Conservation (phyloP, 2,888 invertebrate species). For the Xylophagus ater region DNA sequence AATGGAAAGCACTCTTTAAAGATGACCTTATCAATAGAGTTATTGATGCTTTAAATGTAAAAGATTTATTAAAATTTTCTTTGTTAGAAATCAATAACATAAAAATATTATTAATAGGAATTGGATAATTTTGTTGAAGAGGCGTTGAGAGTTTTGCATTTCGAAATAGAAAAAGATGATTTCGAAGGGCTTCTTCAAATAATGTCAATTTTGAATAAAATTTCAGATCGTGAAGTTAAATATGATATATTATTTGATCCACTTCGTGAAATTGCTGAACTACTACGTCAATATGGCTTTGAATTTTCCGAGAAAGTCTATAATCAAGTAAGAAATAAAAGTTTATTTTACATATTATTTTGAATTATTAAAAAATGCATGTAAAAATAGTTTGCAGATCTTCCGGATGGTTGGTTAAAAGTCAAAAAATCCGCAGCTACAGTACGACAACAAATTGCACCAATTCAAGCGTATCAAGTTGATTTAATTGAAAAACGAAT, state of each 20-base stretch:
- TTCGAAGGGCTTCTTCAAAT: conserved; percentile 72
- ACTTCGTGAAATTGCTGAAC: conserved; percentile 70
- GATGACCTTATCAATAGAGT: conserved; percentile 75
- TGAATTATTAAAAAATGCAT: not conserved
- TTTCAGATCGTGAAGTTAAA: conserved; percentile 63
- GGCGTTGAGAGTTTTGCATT: conserved; percentile 58
- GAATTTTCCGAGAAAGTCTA: conserved; percentile 71
- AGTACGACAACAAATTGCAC: conserved; percentile 76
- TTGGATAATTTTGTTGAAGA: conserved; percentile 66
- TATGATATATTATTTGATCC: conserved; percentile 89
- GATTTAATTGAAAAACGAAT: conserved; percentile 75
- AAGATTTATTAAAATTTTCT: not conserved
- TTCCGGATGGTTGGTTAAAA: conserved; percentile 81
- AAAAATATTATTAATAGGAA: conserved; percentile 39
- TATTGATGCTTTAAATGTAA: conserved; percentile 42
- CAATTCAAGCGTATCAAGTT: conserved; percentile 80
- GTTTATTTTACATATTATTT: not conserved
- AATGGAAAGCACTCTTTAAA: conserved; percentile 83
- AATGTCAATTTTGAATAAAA: conserved; percentile 67
- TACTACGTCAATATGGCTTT: conserved; percentile 75
- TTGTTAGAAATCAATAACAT: conserved; percentile 2
- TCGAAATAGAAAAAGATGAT: conserved; percentile 70
- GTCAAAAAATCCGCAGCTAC: conserved; percentile 73
- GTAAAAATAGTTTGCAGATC: conserved; percentile 47
- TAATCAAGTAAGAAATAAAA: conserved; percentile 47